Evolutionary conservation across 2,113 vertebrate genomes (phyloP), one percentile per base, ranked within the genome.

Genomic region (Nicator chloris): DNA sequence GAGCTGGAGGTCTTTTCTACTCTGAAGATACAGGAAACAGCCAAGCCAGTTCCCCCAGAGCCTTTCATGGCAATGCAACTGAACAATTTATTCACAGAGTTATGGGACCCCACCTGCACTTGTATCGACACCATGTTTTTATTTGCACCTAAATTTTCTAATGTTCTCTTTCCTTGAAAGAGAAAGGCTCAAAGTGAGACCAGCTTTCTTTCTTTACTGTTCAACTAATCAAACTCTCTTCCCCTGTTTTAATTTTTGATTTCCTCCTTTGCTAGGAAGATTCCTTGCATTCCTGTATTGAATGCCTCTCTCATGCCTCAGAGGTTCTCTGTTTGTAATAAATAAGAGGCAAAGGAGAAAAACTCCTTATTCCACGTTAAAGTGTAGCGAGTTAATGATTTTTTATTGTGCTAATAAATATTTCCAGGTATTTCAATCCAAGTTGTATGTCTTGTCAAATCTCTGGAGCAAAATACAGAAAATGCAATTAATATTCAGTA

Each of bases 51-150:
- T 66, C 57, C n/a, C 20, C 9, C 31, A 47, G 61, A 50, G 15
- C 40, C 30, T 45, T 60, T 68, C 16, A 28, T 0, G 0, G 69
- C 1, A 1, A 45, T 39, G 27, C 21, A 44, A 37, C 21, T 10
- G 20, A 85, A 59, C 9, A 42, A 15, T 66, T 69, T 61, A 49
- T 68, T 72, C 45, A 60, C 71, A 59, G 64, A n/a, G 11, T 50
- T 85, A 27, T 4, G 16, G 53, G 57, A 90, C 26, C 27, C 47
- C 61, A 45, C 40, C 66, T 68, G 27, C 42, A 72, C 45, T 65
- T 61, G 27, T 21, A 26, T 17, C 4, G 7, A 47, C 42, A 21
- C 14, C 8, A 6, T 53, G 17, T 35, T 90, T 90, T 85, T 39
- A 59, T 65, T 66, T 86, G 33, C 47, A 30, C 59, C 35, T 83